These are phyloP conservation scores for Sarcophaga rosellei DNA, from an alignment of 2,888 invertebrate genomes.

Conservation along the genomic window DNA sequence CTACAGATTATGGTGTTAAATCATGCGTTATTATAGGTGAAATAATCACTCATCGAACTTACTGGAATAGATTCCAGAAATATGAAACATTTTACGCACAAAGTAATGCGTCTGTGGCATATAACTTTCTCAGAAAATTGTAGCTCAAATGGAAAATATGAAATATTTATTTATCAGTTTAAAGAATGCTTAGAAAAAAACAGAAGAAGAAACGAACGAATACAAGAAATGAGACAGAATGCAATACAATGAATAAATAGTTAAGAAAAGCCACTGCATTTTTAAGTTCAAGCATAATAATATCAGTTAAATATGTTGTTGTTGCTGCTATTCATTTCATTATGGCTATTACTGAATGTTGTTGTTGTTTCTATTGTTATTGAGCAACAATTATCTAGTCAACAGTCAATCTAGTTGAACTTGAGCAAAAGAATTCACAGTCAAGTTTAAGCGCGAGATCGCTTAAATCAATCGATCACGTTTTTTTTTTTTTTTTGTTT, in stretches of 20 bases:
- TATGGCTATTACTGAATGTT: conserved; percentile 26
- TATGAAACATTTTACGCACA: not conserved
- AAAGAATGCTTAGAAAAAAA: not conserved
- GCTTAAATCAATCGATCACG: conserved; percentile 80
- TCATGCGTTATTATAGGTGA: no score
- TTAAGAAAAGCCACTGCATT: conserved; percentile 55
- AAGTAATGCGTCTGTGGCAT: no score
- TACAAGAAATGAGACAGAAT: conserved; percentile 24
- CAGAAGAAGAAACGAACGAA: not conserved
- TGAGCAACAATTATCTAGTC: conserved; percentile 79
- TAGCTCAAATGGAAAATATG: conserved; percentile 43
- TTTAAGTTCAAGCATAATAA: conserved; percentile 55
- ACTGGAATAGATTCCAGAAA: no score
- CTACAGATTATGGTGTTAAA: no score
- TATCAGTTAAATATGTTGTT: conserved; percentile 46
- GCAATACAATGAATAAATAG: conserved; percentile 53
- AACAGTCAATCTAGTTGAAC: conserved; percentile 79
- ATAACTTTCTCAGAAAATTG: not conserved
- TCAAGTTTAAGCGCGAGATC: conserved; percentile 71
- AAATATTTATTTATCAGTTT: conserved; percentile 47
- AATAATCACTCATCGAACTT: no score
- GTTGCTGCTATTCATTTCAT: conserved; percentile 59
- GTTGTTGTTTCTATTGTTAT: conserved; percentile 55
- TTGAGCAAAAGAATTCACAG: conserved; percentile 72
- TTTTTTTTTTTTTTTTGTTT: conserved; percentile 69